Base-by-base conservation (phyloP, 2,113 vertebrate species). In the Bufo gargarizans region DNA sequence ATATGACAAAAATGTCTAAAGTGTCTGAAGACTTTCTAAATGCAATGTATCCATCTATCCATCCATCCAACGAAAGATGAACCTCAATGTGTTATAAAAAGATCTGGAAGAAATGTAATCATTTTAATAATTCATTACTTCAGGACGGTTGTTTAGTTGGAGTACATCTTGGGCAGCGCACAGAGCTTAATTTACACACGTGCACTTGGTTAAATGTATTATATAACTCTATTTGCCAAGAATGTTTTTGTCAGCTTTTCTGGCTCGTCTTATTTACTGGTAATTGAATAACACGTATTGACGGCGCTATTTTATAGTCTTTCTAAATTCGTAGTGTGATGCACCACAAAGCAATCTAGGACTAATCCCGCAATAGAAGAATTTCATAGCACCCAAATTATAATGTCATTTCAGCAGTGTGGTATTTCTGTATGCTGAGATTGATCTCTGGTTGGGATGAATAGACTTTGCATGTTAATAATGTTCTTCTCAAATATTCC, bases 121-220 rank as follows among this genome's bases (percentile, higher is more conserved):
- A 33, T 33, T 33, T 33, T 87, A 61, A 77, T 65, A 47, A 88
- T 88, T 77, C 67, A 77, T 88, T 50, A 72, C 87, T 77, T 55
- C 55, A 61, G 80, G 80, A 81, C 71, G 69, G 80, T 50, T 13
- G 87, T 76, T 88, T 77, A 22, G 80, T 74, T 88, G 69, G 80
- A 71, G 83, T n/a, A 67, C 67, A 77, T 83, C 79, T 71, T 71
- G 77, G 77, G 86, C 63, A n/a, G 86, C 5, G 47, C 65, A 33
- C 58, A 17, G 33, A 74, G 79, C 81, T 77, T 71, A 83, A 65
- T 83, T 88, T 82, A 76, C 63, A 77, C 80, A 88, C 87, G 84
- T 88, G 87, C 80, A 84, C 56, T 83, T 83, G 87, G 84, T 88
- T 88, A 88, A 88, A 88, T 67, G 71, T 63, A 88, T 61, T 88